Evolutionary conservation across 2,113 vertebrate species (phyloP).

Genomic region (Romanogobio albipinnatus): DNA sequence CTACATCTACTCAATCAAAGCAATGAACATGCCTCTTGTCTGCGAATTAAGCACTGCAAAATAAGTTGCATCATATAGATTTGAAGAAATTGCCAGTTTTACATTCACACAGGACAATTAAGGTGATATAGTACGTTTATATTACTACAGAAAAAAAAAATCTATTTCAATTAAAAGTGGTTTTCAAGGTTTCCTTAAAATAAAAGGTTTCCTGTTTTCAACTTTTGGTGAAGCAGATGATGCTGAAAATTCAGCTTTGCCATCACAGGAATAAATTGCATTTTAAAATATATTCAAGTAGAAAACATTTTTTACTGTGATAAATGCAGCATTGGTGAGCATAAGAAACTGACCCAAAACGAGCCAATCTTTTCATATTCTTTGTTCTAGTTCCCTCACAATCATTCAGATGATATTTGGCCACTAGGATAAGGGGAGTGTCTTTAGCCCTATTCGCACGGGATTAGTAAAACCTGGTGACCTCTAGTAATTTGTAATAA

Average conservation of each 20-base stretch:
- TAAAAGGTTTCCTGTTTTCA: no score
- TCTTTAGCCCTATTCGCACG: no score
- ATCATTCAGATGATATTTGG: no score
- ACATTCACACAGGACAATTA: neutral
- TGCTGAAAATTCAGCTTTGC: neutral
- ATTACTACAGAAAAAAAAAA: neutral
- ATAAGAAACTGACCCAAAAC: neutral
- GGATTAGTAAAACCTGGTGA: no score
- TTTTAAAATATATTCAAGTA: neutral
- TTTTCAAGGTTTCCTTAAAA: no score
- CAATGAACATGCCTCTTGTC: conserved; percentile 41
- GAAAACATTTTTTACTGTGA: neutral
- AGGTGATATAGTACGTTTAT: neutral
- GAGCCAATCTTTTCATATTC: no score
- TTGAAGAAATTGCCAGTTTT: neutral
- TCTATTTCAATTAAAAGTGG: no score
- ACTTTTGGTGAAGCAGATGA: neutral
- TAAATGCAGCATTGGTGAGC: neutral
- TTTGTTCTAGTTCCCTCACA: no score
- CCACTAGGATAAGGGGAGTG: no score
- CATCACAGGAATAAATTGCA: neutral
- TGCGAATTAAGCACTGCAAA: conserved; percentile 23
- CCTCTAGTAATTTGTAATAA: no score
- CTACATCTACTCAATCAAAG: conserved; percentile 53
- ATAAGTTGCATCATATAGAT: conserved; percentile 6